Evolutionary conservation across 2,113 vertebrate species (phyloP).

Genomic region (human (Homo sapiens)): DNA sequence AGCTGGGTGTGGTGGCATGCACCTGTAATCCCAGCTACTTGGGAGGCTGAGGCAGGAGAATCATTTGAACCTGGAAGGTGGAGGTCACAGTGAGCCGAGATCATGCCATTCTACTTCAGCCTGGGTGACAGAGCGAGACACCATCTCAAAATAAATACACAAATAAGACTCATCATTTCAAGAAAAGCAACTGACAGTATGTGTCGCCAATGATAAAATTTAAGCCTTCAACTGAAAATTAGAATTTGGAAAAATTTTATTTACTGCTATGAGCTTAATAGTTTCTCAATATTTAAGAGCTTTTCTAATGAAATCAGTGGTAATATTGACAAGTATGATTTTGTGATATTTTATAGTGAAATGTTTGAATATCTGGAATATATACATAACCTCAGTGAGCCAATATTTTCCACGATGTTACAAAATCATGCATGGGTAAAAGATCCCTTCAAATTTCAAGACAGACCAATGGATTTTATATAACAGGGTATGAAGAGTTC

Average conservation of each 20-base stretch:
- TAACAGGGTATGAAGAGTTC: background rate
- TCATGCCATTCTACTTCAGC: too few relatives aligned
- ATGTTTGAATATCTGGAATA: background rate
- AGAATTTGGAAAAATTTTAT: background rate
- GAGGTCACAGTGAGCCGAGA: too few relatives aligned
- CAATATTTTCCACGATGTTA: background rate
- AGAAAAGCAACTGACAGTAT: background rate
- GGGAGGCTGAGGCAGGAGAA: too few relatives aligned
- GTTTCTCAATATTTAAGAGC: background rate
- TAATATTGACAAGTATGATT: background rate
- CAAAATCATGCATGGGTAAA: background rate
- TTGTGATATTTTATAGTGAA: background rate
- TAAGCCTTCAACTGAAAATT: background rate
- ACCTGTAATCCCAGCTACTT: too few relatives aligned
- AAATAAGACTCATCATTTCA: background rate
- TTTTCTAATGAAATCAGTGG: background rate
- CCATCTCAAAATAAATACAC: background rate
- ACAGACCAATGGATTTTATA: background rate
- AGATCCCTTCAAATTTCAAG: background rate
- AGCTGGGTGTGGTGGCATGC: too few relatives aligned
- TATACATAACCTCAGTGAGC: background rate
- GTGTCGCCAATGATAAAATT: background rate
- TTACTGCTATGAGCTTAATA: background rate
- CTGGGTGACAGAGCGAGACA: too few relatives aligned
- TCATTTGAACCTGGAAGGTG: too few relatives aligned